phyloP scores from a whole-genome alignment of 2,113 vertebrate species.

The Heloderma charlesbogerti region DNA sequence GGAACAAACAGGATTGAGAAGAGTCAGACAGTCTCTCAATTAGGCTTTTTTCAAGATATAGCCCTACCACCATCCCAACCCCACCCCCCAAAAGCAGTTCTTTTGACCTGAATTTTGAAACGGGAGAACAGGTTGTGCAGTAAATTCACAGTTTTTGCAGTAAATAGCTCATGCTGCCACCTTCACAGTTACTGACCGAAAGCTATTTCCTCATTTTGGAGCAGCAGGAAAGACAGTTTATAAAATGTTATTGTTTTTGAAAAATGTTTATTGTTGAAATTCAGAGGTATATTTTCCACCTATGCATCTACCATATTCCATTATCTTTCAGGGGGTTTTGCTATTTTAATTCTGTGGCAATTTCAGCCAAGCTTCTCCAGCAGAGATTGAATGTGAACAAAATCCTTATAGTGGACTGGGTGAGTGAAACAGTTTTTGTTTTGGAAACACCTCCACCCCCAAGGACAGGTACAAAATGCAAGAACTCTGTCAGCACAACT shows the following conservation, averaged over 20 bases:
- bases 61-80: too few relatives aligned
- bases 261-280: neutral
- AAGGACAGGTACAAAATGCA: neutral
- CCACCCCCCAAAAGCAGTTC: neutral
- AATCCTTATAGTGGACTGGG: conserved; percentile 98
- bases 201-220: neutral
- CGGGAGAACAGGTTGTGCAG: neutral
- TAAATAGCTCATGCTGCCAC: neutral
- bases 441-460: neutral
- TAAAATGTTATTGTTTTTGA: neutral
- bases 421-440: conserved; percentile 74
- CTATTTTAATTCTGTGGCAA: conserved; percentile 98
- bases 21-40: neutral
- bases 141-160: neutral
- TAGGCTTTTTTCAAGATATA: neutral
- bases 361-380: conserved; percentile 94
- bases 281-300: neutral
- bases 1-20: neutral
- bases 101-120: neutral
- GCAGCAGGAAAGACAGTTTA: neutral
- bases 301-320: neutral
- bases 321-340: conserved; percentile 92
- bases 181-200: neutral
- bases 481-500: neutral
- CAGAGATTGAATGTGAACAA: conserved; percentile 95